These are phyloP conservation scores for Nomada lathburiana DNA, from an alignment of 2,888 invertebrate species.

Conservation along the genomic window DNA sequence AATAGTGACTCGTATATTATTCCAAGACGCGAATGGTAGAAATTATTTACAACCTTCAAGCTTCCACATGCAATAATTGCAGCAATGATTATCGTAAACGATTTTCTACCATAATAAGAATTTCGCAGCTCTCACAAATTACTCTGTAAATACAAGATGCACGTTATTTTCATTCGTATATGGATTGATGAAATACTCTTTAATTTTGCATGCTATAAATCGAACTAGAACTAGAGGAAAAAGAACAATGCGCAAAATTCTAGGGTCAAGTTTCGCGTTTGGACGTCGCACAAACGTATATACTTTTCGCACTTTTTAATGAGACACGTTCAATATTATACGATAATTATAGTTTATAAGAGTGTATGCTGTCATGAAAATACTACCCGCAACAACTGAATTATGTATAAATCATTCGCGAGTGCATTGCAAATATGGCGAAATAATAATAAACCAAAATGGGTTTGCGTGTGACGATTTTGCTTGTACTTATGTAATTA, in stretches of 20 bases:
- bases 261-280: background rate
- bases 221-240: background rate
- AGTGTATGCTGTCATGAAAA: constrained; percentile 1
- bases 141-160: background rate
- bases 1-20: background rate
- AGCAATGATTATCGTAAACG: constrained; percentile 4
- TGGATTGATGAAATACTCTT: background rate
- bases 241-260: background rate
- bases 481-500: constrained; percentile 18
- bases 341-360: background rate
- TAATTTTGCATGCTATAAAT: background rate
- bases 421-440: background rate
- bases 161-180: background rate
- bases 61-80: constrained; percentile 28
- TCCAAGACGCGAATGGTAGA: background rate
- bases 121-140: background rate
- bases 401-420: constrained; percentile 17
- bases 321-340: background rate
- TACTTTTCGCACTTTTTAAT: background rate
- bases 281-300: background rate
- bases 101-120: constrained; percentile 10
- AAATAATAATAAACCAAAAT: constrained; percentile 22
- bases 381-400: background rate
- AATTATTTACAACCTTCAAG: constrained; percentile 13
- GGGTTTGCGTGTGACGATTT: constrained; percentile 4